A percentile compares a stretch with the other conserved stretches of the same genome.
These are phyloP conservation scores for Hermatobates lingyangjiaoensis DNA, from an alignment of 1,140 invertebrate genomes.

Conservation along the genomic window DNA sequence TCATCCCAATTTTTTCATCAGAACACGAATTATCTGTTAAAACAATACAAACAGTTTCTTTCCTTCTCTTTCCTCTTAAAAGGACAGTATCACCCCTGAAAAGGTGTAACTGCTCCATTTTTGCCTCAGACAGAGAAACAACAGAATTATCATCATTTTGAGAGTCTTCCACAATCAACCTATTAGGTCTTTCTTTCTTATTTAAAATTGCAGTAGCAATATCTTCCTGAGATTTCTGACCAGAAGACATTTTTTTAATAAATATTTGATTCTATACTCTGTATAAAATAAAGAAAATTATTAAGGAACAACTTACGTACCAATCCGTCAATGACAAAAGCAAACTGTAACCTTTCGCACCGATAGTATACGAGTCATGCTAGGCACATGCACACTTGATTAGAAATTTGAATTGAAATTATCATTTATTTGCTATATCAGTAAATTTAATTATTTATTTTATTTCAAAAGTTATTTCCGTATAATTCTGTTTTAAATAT, in stretches of 20 bases:
- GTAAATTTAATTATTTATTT: too few species aligned
- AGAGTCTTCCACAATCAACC: slow-evolving; percentile 92
- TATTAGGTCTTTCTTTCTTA: slow-evolving; percentile 89
- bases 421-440: too few species aligned
- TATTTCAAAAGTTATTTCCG: too few species aligned
- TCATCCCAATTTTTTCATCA: slow-evolving; percentile 97
- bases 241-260: not conserved
- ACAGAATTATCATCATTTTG: slow-evolving; percentile 97
- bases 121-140: slow-evolving; percentile 82
- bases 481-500: too few species aligned
- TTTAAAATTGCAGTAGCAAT: slow-evolving; percentile 88
- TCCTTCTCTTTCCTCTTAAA: slow-evolving; percentile 88
- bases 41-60: slow-evolving; percentile 96
- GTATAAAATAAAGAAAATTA: too few species aligned
- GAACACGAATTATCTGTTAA: slow-evolving; percentile 86
- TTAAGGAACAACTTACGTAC: too few species aligned
- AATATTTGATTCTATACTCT: too few species aligned
- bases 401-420: too few species aligned
- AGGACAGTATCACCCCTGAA: slow-evolving; percentile 95
- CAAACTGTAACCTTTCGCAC: too few species aligned
- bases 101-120: slow-evolving; percentile 96
- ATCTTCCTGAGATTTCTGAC: slow-evolving; percentile 43
- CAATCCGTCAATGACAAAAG: too few species aligned
- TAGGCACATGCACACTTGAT: too few species aligned
- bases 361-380: too few species aligned